These are phyloP conservation scores for Pseudomyrmex pallidus DNA, from an alignment of 1,140 invertebrate genomes.

Conservation along the genomic window DNA sequence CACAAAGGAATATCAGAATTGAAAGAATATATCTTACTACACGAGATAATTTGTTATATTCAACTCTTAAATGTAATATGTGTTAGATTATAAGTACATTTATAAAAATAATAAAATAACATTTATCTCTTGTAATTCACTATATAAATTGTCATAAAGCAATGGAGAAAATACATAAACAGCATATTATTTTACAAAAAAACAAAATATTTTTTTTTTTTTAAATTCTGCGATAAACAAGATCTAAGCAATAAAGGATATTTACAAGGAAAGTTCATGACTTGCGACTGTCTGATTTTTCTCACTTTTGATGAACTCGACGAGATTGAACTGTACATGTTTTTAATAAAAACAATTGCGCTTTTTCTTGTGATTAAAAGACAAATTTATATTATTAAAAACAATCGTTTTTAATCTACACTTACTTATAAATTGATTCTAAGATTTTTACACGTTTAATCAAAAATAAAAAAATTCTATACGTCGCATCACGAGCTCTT, in stretches of 20 bases:
- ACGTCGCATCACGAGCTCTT: neutral
- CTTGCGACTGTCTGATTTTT: neutral
- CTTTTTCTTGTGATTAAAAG: neutral
- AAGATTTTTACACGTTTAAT: neutral
- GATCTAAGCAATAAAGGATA: slow-evolving; percentile 64
- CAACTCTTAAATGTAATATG: slow-evolving; percentile 32
- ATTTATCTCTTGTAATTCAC: slow-evolving; percentile 25
- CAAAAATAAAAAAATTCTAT: neutral
- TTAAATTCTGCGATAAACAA: slow-evolving; percentile 73
- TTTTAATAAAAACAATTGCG: neutral
- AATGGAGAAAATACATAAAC: neutral
- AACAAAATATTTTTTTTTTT: neutral
- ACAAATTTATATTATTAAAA: neutral
- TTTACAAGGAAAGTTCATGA: slow-evolving; percentile 25
- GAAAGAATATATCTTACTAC: slow-evolving; percentile 4
- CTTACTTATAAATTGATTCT: neutral
- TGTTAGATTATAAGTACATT: slow-evolving; percentile 38
- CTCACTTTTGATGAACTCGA: neutral
- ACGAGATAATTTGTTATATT: slow-evolving; percentile 6
- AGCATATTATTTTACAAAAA: slow-evolving; percentile 6
- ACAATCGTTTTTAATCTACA: too few relatives aligned
- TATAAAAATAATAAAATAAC: slow-evolving; percentile 42
- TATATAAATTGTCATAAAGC: slow-evolving; percentile 11
- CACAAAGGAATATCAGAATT: slow-evolving; percentile 35
- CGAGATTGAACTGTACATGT: too few relatives aligned